Percentiles rank a stretch among this genome's conserved stretches.
These are phyloP conservation scores for Corythornis madagascariensis DNA, from an alignment of 2,113 vertebrate species.

Conservation along the genomic window DNA sequence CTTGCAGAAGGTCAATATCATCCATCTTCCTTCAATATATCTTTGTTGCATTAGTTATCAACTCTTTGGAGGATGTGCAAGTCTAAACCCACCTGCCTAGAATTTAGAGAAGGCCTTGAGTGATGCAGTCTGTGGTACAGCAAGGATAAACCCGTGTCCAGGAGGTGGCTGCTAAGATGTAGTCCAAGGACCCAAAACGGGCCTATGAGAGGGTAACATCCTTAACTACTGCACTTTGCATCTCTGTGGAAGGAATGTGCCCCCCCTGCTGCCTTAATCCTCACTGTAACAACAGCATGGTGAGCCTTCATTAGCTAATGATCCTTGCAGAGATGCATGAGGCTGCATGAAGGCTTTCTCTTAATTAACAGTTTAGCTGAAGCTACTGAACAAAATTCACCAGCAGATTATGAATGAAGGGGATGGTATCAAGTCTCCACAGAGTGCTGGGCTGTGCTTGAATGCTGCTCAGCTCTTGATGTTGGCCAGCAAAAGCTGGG, in stretches of 20 bases:
- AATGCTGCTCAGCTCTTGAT: not conserved
- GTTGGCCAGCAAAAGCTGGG: not conserved
- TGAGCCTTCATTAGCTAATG: not conserved
- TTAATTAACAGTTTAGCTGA: not conserved
- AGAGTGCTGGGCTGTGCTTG: not conserved
- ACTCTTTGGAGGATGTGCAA: not conserved
- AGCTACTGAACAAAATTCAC: not conserved
- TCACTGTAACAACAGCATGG: not conserved
- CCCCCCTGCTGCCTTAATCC: not conserved
- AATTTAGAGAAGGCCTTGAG: no score
- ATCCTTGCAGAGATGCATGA: not conserved
- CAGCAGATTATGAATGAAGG: not conserved
- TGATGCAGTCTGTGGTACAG: not conserved
- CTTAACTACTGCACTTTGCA: not conserved
- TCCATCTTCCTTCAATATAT: not conserved
- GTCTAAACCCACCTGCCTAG: not conserved
- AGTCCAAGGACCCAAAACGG: not conserved
- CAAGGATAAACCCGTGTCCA: not conserved
- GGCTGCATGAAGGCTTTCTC: not conserved
- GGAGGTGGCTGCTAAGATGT: not conserved
- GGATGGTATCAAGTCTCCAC: not conserved
- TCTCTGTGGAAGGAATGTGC: not conserved
- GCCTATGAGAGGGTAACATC: fast-evolving
- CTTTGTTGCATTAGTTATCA: not conserved
- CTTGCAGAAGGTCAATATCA: not conserved